A percentile compares a stretch with the other conserved stretches of the same genome.
phyloP scores from a whole-genome alignment of 2,888 invertebrate species.

The Nemotelus nigrinus region DNA sequence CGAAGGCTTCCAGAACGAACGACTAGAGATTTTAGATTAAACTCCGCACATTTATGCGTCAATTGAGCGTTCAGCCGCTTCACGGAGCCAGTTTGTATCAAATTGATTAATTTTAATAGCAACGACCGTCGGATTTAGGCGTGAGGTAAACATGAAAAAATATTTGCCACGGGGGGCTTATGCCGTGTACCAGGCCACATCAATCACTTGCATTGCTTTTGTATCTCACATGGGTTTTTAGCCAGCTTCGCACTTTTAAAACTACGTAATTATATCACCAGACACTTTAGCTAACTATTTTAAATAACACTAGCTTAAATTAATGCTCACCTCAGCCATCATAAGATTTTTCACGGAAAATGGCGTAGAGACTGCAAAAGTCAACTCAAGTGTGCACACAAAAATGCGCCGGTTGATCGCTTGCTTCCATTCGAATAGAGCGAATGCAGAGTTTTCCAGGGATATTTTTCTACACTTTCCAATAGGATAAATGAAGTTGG shows the following conservation, averaged over 20 bases:
- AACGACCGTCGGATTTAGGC: not conserved
- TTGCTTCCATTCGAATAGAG: slow-evolving; percentile 13
- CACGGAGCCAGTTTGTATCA: no score
- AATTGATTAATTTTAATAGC: no score
- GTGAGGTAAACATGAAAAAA: not conserved
- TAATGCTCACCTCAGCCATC: slow-evolving; percentile 60
- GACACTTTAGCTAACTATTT: slow-evolving; percentile 17
- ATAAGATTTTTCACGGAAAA: slow-evolving; percentile 59
- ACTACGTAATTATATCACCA: not conserved
- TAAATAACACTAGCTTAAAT: slow-evolving; percentile 3
- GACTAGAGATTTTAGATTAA: not conserved
- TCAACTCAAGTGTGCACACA: slow-evolving; percentile 55
- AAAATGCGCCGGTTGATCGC: slow-evolving; percentile 43
- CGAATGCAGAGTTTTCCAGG: slow-evolving; percentile 9
- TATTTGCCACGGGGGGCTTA: slow-evolving; percentile 15
- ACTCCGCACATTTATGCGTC: not conserved
- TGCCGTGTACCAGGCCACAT: not conserved
- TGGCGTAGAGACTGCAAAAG: slow-evolving; percentile 58
- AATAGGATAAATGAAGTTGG: no score
- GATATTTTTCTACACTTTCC: not conserved
- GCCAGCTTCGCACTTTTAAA: not conserved
- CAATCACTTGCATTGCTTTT: no score
- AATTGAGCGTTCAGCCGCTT: no score
- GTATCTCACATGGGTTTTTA: no score
- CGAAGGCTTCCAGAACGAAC: not conserved